Conservation (phyloP, 2,797 vertebrate genomes). For the Oreortyx pictus region DNA sequence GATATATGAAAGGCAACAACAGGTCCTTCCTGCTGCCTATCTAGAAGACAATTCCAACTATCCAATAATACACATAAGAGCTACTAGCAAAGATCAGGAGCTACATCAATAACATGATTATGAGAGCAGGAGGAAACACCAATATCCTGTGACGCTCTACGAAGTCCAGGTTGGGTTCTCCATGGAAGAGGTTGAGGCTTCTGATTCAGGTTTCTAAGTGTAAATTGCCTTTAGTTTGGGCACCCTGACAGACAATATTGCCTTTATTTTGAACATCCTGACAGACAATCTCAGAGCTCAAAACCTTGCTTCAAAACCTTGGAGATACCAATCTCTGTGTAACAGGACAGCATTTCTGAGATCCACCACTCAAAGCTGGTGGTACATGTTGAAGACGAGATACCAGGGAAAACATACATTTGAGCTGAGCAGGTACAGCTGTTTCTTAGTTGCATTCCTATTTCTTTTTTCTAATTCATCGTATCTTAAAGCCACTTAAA, state of each 20-base stretch:
- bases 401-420: rapidly evolving
- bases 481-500: not conserved
- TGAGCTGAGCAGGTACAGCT: not conserved
- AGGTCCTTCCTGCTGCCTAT: not conserved
- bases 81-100: not conserved
- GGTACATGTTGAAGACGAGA: not conserved
- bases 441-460: not conserved
- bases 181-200: not conserved
- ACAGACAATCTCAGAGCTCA: not conserved
- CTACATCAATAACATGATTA: not conserved
- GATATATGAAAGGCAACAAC: not conserved
- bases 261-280: not conserved
- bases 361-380: not conserved
- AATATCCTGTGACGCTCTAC: too few relatives aligned
- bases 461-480: not conserved
- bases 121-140: not conserved
- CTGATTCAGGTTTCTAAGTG: not conserved
- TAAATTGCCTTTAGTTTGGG: not conserved
- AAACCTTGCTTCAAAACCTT: not conserved
- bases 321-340: not conserved
- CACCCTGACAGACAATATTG: not conserved
- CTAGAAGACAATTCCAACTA: not conserved
- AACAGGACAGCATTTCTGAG: not conserved
- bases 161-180: not conserved
- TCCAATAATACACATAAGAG: not conserved